Evolutionary conservation across 1,140 invertebrate genomes (phyloP), one percentile per base, ranked within the genome.

Genomic region (Arctopsyche grandis): DNA sequence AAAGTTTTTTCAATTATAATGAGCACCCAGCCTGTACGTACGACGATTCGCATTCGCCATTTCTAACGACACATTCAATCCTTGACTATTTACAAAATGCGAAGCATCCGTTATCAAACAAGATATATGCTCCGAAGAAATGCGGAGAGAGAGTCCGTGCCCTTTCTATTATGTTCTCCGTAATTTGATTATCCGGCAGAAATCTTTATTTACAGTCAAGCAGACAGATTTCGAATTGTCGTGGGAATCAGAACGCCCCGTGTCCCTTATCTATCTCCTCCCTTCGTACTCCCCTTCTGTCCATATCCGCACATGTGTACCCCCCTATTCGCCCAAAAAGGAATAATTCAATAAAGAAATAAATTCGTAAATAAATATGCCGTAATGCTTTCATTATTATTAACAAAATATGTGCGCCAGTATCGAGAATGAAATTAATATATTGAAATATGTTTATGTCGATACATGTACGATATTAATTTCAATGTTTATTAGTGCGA

Each of bases 131-230:
- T 56, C 56, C 10, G 46, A 14, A 22, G 24, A 58, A 48, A 74
- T 24, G 26, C 43, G 63, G 71, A 69, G n/a, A 77, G 71, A 60
- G 63, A 22, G 70, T 46, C 38, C 38, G 60, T 74, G 22, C 29
- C 75, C 73, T 71, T 71, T 78, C 73, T 71, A 76, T 81, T 81
- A 79, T 79, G 77, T 81, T 74, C 70, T 69, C 19, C 60, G 77
- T 81, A 81, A 81, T 81, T 79, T 81, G 80, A 81, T 81, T 81
- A 81, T 81, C 74, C 58, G 46, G 80, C 80, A 81, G 69, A 79
- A 81, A 81, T 81, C 78, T 81, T 79, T 81, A 81, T 81, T 81
- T 81, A 79, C 80, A 74, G 74, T 71, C 78, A 81, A 81, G 80
- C 52, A 81, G 77, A 79, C 75, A 79, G 80, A 79, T 79, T 81